Evolutionary conservation across 1,140 invertebrate species (phyloP).

Genomic region (Drosophila mojavensis): DNA sequence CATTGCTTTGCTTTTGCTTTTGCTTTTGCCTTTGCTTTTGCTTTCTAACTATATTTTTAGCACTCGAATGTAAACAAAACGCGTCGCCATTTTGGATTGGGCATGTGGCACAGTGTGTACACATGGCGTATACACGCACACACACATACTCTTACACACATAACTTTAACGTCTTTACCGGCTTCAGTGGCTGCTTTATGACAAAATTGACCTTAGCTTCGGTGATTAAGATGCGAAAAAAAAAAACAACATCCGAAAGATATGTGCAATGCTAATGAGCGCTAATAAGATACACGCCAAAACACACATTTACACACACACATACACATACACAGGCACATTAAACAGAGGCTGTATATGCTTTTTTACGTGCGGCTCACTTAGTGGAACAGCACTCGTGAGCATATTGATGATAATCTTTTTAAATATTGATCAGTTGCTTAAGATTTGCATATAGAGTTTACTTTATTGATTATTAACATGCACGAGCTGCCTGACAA

Average conservation of each 20-base stretch:
- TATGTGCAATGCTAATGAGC: conserved; percentile 39
- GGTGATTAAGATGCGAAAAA: conserved; percentile 42
- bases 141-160: background rate
- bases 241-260: conserved; percentile 27
- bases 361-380: conserved; percentile 1
- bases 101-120: conserved; percentile 27
- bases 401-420: conserved; percentile 1
- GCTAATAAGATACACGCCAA: conserved; percentile 29
- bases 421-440: conserved; percentile 9
- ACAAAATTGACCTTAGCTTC: conserved; percentile 30
- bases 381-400: background rate
- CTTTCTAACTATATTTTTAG: conserved; percentile 41
- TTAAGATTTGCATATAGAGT: conserved; percentile 9
- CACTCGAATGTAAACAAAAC: conserved; percentile 40
- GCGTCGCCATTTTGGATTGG: conserved; percentile 37
- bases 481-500: background rate
- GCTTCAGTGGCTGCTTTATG: conserved; percentile 24
- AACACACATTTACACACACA: background rate
- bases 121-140: conserved; percentile 16
- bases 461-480: background rate
- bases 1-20: too few relatives aligned
- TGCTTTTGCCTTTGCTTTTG: too few relatives aligned
- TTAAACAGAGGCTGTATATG: background rate
- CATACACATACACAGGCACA: background rate
- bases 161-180: conserved; percentile 18